Evolutionary conservation across 2,888 invertebrate species (phyloP).

Genomic region (Sabatieria punctata): DNA sequence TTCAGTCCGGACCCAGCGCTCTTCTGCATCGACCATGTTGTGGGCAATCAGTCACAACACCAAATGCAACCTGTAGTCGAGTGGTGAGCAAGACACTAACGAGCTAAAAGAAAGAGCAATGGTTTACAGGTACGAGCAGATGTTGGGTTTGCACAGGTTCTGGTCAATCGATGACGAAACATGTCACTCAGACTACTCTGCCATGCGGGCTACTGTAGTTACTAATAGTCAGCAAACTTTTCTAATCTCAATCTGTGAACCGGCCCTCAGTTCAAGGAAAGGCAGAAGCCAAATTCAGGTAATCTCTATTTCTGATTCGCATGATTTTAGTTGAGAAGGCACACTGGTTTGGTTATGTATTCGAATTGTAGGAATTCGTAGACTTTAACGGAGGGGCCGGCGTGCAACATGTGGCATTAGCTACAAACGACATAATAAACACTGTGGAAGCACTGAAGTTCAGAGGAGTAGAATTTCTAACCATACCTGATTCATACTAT

Average conservation of each 20-base stretch:
- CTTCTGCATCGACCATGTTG: constrained; percentile 82
- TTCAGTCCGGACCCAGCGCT: constrained; percentile 45
- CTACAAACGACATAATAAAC: constrained; percentile 69
- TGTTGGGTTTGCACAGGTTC: no score
- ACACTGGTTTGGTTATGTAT: neutral
- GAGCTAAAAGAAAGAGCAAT: no score
- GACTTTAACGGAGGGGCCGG: constrained; percentile 86
- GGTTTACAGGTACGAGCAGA: no score
- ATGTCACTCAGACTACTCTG: constrained; percentile 18
- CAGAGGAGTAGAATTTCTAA: constrained; percentile 71
- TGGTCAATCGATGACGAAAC: constrained; percentile 40
- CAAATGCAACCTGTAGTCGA: constrained; percentile 71
- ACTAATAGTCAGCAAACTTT: constrained; percentile 17
- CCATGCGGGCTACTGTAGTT: constrained; percentile 18
- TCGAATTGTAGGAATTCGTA: constrained; percentile 55
- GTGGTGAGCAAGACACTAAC: no score
- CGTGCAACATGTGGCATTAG: constrained; percentile 89
- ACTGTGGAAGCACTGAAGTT: constrained; percentile 56
- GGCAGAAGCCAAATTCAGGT: constrained; percentile 17
- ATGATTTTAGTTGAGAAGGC: neutral
- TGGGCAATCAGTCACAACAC: constrained; percentile 83
- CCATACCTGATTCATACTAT: constrained; percentile 78
- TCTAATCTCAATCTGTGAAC: constrained; percentile 22
- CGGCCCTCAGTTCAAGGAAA: constrained; percentile 12
- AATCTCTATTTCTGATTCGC: neutral